Conservation (phyloP, 2,888 invertebrate species). For the Catocala sponsa region DNA sequence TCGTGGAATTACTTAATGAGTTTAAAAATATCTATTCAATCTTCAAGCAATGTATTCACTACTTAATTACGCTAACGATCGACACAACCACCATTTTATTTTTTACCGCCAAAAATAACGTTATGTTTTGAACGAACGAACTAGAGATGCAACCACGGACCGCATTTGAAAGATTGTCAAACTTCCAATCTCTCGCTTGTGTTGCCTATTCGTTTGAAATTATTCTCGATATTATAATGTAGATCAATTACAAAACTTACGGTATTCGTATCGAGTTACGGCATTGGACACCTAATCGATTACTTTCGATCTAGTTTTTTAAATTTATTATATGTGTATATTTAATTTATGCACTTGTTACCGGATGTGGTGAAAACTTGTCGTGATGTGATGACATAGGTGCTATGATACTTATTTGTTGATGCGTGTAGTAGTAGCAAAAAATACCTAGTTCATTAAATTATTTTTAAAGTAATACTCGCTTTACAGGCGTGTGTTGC, state of each 20-base stretch:
- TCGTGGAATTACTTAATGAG: no score
- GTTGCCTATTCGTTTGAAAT: slow-evolving; percentile 45
- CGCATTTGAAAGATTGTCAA: slow-evolving; percentile 44
- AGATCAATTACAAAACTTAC: slow-evolving; percentile 62
- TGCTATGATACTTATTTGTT: slow-evolving; percentile 50
- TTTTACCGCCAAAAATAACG: slow-evolving; percentile 28
- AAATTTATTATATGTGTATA: slow-evolving; percentile 49
- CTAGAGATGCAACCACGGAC: slow-evolving; percentile 17
- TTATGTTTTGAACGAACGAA: slow-evolving; percentile 17
- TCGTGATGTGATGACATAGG: slow-evolving; percentile 58
- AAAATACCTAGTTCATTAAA: slow-evolving; percentile 4
- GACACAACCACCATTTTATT: slow-evolving; percentile 35
- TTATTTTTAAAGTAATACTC: neutral
- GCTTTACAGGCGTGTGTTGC: no score
- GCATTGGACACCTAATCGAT: slow-evolving; percentile 63
- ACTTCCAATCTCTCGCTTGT: slow-evolving; percentile 38
- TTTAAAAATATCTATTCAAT: slow-evolving; percentile 32
- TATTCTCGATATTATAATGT: slow-evolving; percentile 53
- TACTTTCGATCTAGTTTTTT: slow-evolving; percentile 60
- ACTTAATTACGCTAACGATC: slow-evolving; percentile 54
- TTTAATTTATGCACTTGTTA: slow-evolving; percentile 62
- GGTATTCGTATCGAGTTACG: slow-evolving; percentile 56
- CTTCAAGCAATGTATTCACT: slow-evolving; percentile 34
- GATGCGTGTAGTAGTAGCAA: slow-evolving; percentile 25
- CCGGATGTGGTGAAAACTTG: slow-evolving; percentile 72